Percentiles rank a stretch among this genome's conserved stretches.
Evolutionary conservation across 1,140 invertebrate genomes (phyloP).

Genomic region (Pteromalus puparum): DNA sequence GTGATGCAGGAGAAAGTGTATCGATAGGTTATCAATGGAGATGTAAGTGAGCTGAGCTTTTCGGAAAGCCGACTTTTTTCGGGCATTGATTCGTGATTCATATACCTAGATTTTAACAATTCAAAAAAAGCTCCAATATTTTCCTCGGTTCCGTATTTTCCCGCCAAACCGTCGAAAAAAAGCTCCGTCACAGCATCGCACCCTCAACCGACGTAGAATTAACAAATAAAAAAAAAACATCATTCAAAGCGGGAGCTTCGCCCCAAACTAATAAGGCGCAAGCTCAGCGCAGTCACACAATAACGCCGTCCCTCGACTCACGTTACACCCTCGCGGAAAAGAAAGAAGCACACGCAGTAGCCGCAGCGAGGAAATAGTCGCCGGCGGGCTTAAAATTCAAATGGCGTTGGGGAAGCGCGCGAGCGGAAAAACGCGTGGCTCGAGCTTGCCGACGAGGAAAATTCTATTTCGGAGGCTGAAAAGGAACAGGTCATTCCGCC

Average conservation of each 20-base stretch:
- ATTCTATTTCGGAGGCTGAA: slow-evolving; percentile 10
- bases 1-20: background rate
- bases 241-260: background rate
- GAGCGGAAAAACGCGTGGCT: slow-evolving; percentile 2
- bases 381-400: slow-evolving; percentile 16
- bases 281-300: too few species aligned
- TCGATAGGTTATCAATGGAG: background rate
- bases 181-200: too few species aligned
- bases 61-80: background rate
- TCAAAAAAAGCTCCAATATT: too few species aligned
- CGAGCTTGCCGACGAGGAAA: slow-evolving; percentile 13
- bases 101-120: too few species aligned
- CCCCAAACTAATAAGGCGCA: too few species aligned
- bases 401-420: slow-evolving; percentile 6
- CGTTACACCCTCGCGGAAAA: background rate
- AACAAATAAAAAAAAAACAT: background rate
- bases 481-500: background rate
- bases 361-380: background rate
- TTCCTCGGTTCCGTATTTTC: too few species aligned
- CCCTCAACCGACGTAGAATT: too few species aligned
- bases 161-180: too few species aligned
- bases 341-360: background rate
- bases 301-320: too few species aligned
- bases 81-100: too few species aligned
- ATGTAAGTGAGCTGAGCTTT: background rate